Evolutionary conservation across 2,888 invertebrate species (phyloP), one percentile per base, ranked within the genome.

Genomic region (Agonopterix heracliana): DNA sequence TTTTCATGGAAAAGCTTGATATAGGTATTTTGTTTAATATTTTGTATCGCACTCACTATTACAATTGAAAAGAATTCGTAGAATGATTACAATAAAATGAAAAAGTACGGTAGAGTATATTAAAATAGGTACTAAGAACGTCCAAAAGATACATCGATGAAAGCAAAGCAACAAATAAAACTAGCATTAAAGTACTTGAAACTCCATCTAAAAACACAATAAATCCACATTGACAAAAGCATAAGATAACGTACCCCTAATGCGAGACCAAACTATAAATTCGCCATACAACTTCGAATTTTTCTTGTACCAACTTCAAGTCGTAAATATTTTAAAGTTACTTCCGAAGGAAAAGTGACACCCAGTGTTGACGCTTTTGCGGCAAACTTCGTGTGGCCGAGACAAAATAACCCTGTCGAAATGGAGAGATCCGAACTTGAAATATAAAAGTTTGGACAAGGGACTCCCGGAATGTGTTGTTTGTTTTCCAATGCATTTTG

Each of bases 301-400:
- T 79, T 79, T 81, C 74, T 74, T 73, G 68, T 64, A 57, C 53
- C 64, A 83, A 83, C 68, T 83, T 78, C 57, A 53, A 68, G 74
- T 82, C 86, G 84, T 86, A 87, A 87, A 88, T 88, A 88, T 87
- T 87, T 87, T 87, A 87, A 85, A 87, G 84, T 81, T 75, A 81
- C 74, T 81, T 78, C 68, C 64, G 59, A 71, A 74, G 77, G 72
- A 80, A 78, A 83, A 84, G 79, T 85, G 88, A 84, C 87, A 79
- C 68, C 72, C 68, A 74, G 71, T 76, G 82, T 81, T 86, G 82
- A 83, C 81, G 81, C 72, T 73, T 62, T 63, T 52, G 65, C 56
- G 65, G 69, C 59, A 67, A 75, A 78, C 68, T 80, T 66, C 66
- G 63, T 75, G 74, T 77, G 75, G 79, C 74, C 70, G 63, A 63